Percentiles rank a stretch among this genome's conserved stretches.
Evolutionary conservation across 2,797 vertebrate species (phyloP).

Genomic region (Enteromius argenteus): DNA sequence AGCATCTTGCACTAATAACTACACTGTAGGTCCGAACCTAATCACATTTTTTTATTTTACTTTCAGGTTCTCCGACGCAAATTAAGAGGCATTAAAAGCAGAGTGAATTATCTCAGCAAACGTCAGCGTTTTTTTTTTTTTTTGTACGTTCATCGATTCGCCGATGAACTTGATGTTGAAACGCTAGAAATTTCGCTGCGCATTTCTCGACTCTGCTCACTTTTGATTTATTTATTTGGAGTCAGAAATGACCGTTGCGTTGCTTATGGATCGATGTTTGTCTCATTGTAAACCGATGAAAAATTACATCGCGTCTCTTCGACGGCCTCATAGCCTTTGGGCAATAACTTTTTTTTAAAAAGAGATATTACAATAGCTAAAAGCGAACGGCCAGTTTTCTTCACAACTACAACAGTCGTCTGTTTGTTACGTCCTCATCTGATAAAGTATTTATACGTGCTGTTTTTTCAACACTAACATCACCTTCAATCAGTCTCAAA

Average conservation of each 20-base stretch:
- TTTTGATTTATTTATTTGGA: constrained; percentile 65
- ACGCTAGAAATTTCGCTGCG: neutral
- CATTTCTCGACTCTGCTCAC: constrained; percentile 56
- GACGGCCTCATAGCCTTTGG: constrained; percentile 41
- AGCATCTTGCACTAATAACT: constrained; percentile 41
- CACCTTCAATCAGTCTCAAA: neutral
- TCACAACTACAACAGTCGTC: neutral
- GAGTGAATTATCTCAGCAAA: constrained; percentile 6
- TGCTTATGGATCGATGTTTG: constrained; percentile 16
- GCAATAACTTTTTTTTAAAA: constrained; percentile 40
- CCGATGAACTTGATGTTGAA: constrained; percentile 17
- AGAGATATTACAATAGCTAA: constrained; percentile 23
- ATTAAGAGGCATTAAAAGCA: constrained; percentile 38
- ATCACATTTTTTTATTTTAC: neutral
- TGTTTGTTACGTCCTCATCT: neutral
- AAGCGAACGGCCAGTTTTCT: constrained; percentile 38
- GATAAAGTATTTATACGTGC: constrained; percentile 7
- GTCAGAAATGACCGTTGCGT: constrained; percentile 54
- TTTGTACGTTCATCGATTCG: constrained; percentile 1
- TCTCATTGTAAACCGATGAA: constrained; percentile 46
- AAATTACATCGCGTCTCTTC: neutral
- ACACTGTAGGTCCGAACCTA: constrained; percentile 34
- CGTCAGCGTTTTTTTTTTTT: neutral
- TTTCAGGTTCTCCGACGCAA: constrained; percentile 3
- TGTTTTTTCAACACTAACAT: constrained; percentile 33